These are phyloP conservation scores for Ennomos quercinarius DNA, from an alignment of 2,888 invertebrate genomes.

Conservation along the genomic window DNA sequence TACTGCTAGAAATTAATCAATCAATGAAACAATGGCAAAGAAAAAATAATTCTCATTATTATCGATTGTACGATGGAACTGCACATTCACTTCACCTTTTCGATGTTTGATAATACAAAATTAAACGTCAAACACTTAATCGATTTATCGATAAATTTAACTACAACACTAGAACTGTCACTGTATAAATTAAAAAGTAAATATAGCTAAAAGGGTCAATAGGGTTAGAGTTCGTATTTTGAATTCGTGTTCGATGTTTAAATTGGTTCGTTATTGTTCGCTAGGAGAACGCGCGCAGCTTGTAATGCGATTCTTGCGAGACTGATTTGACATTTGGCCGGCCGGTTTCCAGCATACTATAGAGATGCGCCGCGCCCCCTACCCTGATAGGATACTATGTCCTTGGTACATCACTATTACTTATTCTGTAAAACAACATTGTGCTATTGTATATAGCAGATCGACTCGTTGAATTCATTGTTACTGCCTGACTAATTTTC, in stretches of 20 bases:
- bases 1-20: constrained; percentile 35
- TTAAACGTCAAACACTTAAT: constrained; percentile 28
- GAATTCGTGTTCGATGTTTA: constrained; percentile 46
- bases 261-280: constrained; percentile 41
- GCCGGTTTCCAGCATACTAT: constrained; percentile 29
- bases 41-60: constrained; percentile 30
- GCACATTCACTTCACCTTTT: constrained; percentile 39
- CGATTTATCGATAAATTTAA: constrained; percentile 5
- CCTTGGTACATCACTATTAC: constrained; percentile 32
- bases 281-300: constrained; percentile 44
- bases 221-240: constrained; percentile 35
- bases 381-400: constrained; percentile 34
- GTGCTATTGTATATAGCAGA: not conserved
- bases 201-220: constrained; percentile 5
- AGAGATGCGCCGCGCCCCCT: constrained; percentile 39
- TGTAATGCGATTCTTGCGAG: constrained; percentile 35
- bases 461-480: too few species aligned
- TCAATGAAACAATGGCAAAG: constrained; percentile 30
- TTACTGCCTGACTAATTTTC: too few species aligned
- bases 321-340: constrained; percentile 44
- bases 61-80: constrained; percentile 16
- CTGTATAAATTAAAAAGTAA: constrained; percentile 7
- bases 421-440: constrained; percentile 9
- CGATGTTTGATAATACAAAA: constrained; percentile 13
- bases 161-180: constrained; percentile 29